Conservation (phyloP, 1,140 invertebrate species). For the Ctenoplectra terminalis region DNA sequence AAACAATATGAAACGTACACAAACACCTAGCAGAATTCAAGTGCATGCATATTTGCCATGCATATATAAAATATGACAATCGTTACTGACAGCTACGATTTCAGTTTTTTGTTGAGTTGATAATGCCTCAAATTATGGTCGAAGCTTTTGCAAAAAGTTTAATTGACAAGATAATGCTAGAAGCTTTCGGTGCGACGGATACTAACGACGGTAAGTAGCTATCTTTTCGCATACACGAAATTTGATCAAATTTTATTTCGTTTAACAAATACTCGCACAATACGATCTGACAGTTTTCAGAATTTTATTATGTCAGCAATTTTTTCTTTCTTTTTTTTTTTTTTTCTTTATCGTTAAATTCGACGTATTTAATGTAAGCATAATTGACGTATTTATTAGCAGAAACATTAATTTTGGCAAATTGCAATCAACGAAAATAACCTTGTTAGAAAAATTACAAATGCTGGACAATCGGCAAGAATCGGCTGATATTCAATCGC, state of each 20-base stretch:
- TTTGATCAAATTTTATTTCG: background rate
- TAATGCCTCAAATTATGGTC: slow-evolving; percentile 61
- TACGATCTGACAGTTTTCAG: background rate
- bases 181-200: slow-evolving; percentile 62
- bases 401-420: background rate
- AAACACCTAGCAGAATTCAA: background rate
- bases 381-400: background rate
- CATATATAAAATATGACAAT: slow-evolving; percentile 34
- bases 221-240: background rate
- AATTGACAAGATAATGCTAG: slow-evolving; percentile 62
- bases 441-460: slow-evolving; percentile 49
- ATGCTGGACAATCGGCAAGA: slow-evolving; percentile 23
- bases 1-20: background rate
- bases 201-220: slow-evolving; percentile 46
- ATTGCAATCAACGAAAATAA: slow-evolving; percentile 16
- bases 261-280: no score
- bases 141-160: slow-evolving; percentile 66
- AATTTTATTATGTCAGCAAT: background rate
- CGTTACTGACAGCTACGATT: slow-evolving; percentile 20
- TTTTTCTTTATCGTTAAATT: no score
- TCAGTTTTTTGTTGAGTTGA: slow-evolving; percentile 45
- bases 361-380: background rate
- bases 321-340: no score
- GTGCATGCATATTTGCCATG: slow-evolving; percentile 9
- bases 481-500: background rate